These are phyloP conservation scores for Sprattus sprattus DNA, from an alignment of 2,113 vertebrate species.

Conservation along the genomic window DNA sequence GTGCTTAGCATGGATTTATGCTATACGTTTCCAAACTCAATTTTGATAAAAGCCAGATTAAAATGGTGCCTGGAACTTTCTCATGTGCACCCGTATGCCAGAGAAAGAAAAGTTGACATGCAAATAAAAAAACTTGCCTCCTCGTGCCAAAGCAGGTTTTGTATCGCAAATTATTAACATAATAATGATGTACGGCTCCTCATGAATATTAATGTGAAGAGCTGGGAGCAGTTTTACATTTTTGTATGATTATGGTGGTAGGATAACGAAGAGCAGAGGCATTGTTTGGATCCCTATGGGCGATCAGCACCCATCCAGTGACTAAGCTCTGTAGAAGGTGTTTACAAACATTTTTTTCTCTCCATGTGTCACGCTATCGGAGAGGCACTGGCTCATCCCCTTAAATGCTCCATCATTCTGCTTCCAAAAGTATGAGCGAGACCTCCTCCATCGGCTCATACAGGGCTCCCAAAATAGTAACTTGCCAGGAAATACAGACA, in stretches of 20 bases:
- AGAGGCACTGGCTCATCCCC: background rate
- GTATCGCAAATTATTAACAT: slow-evolving; percentile 13
- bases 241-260: background rate
- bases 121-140: slow-evolving; percentile 4
- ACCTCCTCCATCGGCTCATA: background rate
- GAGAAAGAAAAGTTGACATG: background rate
- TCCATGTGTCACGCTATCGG: background rate
- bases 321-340: slow-evolving; percentile 2
- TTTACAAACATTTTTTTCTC: background rate
- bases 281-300: background rate
- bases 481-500: background rate
- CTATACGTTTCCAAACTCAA: slow-evolving; percentile 14
- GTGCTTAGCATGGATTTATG: slow-evolving; percentile 14
- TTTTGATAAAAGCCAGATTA: slow-evolving; percentile 20
- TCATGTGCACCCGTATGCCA: slow-evolving; percentile 2
- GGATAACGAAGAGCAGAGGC: slow-evolving; percentile 6
- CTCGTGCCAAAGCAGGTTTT: slow-evolving; percentile 7
- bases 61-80: slow-evolving; percentile 15
- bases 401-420: slow-evolving; percentile 2
- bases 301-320: background rate
- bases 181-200: background rate
- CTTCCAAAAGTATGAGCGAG: background rate
- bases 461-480: background rate
- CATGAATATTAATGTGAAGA: slow-evolving; percentile 17
- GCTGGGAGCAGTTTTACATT: slow-evolving; percentile 6